phyloP scores from a whole-genome alignment of 2,113 vertebrate species.

The Leptobrachium leishanense region DNA sequence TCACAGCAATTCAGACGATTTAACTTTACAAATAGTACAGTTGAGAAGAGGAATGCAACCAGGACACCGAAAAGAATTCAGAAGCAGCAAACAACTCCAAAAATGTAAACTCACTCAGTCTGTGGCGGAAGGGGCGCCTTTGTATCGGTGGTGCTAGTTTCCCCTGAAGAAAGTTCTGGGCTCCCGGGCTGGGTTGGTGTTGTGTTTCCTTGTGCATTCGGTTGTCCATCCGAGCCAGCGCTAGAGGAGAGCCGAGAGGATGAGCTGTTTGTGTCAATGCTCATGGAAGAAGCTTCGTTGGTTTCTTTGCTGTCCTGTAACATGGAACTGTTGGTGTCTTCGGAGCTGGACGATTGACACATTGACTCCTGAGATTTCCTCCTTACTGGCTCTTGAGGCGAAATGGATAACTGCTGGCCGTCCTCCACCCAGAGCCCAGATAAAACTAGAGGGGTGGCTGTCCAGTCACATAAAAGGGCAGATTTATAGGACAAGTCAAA shows the following conservation, averaged over 20 bases:
- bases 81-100: background rate
- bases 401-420: conserved; percentile 53
- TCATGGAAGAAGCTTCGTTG: conserved; percentile 78
- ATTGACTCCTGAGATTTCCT: conserved; percentile 81
- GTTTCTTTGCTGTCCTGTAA: conserved; percentile 53
- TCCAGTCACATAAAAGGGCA: conserved; percentile 90
- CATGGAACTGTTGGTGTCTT: conserved; percentile 53
- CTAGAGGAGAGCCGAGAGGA: conserved; percentile 92
- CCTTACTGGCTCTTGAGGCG: conserved; percentile 49
- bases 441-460: conserved; percentile 83
- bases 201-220: conserved; percentile 67
- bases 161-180: conserved; percentile 64
- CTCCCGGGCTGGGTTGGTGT: conserved; percentile 66
- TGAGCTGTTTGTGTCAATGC: conserved; percentile 80
- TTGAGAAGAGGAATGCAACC: too few relatives aligned
- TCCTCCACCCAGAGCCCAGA: conserved; percentile 76
- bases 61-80: background rate
- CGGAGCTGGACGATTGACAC: conserved; percentile 83
- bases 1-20: too few relatives aligned
- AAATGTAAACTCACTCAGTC: conserved; percentile 74
- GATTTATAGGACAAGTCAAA: conserved; percentile 94
- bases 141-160: conserved; percentile 54
- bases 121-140: conserved; percentile 63
- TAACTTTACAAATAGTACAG: too few relatives aligned
- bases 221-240: conserved; percentile 80